A percentile compares a stretch with the other conserved stretches of the same genome.
Evolutionary conservation across 2,888 invertebrate genomes (phyloP).

Genomic region (Syrista parreyssii): DNA sequence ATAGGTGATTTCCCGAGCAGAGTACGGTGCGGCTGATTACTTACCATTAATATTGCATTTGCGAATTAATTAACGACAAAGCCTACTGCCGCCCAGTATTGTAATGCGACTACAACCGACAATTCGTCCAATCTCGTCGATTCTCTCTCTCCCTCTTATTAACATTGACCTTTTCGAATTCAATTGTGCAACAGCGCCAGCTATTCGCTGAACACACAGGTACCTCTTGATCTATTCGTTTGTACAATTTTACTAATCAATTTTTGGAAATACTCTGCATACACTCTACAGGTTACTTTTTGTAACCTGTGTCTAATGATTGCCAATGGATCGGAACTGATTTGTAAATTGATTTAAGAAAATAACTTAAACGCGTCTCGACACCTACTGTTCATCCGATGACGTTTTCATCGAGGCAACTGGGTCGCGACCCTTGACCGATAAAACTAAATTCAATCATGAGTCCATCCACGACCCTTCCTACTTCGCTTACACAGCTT

Average conservation of each 20-base stretch:
- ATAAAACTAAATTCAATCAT: conserved; percentile 29
- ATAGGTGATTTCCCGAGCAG: conserved; percentile 41
- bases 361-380: conserved; percentile 22
- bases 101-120: conserved; percentile 31
- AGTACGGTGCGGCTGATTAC: conserved; percentile 51
- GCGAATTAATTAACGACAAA: conserved; percentile 62
- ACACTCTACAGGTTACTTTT: neutral
- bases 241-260: neutral
- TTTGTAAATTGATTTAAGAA: conserved; percentile 27
- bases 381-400: conserved; percentile 19
- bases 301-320: neutral
- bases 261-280: neutral
- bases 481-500: conserved; percentile 1
- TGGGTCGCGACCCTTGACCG: conserved; percentile 5
- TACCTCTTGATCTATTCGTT: neutral
- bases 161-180: conserved; percentile 52
- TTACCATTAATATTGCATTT: conserved; percentile 62
- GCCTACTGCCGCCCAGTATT: conserved; percentile 44
- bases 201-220: neutral
- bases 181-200: conserved; percentile 37
- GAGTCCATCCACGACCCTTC: conserved; percentile 20
- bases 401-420: conserved; percentile 27
- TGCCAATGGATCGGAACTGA: neutral
- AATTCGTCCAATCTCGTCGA: conserved; percentile 14
- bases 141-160: conserved; percentile 13